Evolutionary conservation across 2,113 vertebrate genomes (phyloP), one percentile per base, ranked within the genome.

Genomic region (Leucopsar rothschildi): DNA sequence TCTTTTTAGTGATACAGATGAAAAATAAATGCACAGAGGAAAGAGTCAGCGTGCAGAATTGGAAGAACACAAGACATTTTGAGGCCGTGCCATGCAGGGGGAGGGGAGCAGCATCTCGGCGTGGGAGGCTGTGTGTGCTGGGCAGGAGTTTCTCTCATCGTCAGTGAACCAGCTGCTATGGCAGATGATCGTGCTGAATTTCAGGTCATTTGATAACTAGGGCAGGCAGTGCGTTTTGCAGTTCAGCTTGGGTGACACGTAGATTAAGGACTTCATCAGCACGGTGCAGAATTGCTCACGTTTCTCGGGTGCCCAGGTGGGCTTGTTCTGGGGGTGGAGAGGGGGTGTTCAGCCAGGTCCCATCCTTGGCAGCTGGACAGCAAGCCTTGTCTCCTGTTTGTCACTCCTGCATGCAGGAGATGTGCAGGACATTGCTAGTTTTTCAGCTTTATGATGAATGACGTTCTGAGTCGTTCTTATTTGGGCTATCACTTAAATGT

Each of bases 181-280:
- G 92, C 92, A 95, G 94, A 92, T 88, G 86, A 93, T 69, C 55
- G 12, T 71, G 91, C 91, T 93, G 61, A 61, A 94, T 97, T 97
- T 96, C 94, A 95, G 95, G 91, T 96, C 94, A 97, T 95, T 97
- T 94, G 92, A 94, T 95, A 97, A 97, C 61, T 94, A 42, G 94
- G 93, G 73, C 92, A 95, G 87, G 87, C 94, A 90, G 94, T 39
- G 5, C 18, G 55, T 5, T 73, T 24, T 57, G 78, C 82, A 55
- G 92, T 96, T 96, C 96, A 93, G 86, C 88, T 69, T 89, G 86
- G 95, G 83, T 95, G 92, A 91, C 90, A 66, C 4, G 22, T 5
- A 85, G 83, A 64, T 66, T 20, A 49, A 61, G 40, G 45, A n/a
- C 71, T 72, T 68, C 86, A 57, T 75, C 75, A 52, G 72, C 75